phyloP scores from a whole-genome alignment of 2,797 vertebrate genomes.

The Chrosomus eos region DNA sequence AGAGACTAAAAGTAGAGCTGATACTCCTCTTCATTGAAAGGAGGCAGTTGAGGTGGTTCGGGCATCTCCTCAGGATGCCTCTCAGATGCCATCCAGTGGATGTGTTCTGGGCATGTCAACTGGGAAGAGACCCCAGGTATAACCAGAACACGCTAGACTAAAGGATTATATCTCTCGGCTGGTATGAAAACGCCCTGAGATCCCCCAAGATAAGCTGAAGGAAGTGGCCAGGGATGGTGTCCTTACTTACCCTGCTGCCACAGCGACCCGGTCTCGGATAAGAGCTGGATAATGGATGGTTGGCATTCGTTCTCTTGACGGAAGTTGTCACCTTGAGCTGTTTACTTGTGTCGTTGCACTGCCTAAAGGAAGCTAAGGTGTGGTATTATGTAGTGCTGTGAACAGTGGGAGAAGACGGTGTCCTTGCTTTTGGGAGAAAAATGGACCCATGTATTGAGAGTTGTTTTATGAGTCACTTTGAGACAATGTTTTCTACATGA shows the following conservation, averaged over 20 bases:
- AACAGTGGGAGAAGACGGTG: not conserved
- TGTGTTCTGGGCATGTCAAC: not conserved
- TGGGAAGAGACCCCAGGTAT: not conserved
- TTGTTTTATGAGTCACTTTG: not conserved
- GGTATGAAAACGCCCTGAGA: not conserved
- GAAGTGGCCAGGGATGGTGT: not conserved
- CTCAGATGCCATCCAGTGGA: not conserved
- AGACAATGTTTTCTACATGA: not conserved
- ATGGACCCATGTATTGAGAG: not conserved
- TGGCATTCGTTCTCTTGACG: not conserved
- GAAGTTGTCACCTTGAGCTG: conserved; percentile 8
- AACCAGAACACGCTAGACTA: not conserved
- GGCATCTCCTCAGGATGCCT: not conserved
- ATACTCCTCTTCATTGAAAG: not conserved
- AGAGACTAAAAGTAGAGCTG: not conserved
- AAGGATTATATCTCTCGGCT: not conserved
- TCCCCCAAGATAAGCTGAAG: not conserved
- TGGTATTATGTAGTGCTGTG: not conserved
- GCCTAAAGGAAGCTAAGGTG: conserved; percentile 15
- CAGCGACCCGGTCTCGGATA: not conserved
- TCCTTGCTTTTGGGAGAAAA: conserved; percentile 20
- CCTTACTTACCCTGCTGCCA: not conserved
- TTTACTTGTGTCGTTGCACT: not conserved
- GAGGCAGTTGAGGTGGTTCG: not conserved
- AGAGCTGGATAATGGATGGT: not conserved